Conservation (phyloP, 2,797 vertebrate species). For the Xerus rutilus region DNA sequence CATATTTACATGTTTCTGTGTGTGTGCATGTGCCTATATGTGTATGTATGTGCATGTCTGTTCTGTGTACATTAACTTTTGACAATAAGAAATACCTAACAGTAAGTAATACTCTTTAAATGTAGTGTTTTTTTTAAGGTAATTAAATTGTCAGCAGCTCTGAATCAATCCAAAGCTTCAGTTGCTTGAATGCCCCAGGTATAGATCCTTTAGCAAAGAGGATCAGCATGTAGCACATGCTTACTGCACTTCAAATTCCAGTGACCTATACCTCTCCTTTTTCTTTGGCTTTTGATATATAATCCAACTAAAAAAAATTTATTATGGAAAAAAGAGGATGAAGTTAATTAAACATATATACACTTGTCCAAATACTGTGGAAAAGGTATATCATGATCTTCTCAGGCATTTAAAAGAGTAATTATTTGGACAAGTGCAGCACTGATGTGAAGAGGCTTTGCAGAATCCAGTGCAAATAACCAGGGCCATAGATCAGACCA, state of each 20-base stretch:
- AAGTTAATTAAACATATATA: background rate
- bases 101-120: background rate
- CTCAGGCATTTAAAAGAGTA: background rate
- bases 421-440: background rate
- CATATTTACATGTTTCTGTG: background rate
- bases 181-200: background rate
- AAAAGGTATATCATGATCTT: background rate
- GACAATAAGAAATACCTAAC: background rate
- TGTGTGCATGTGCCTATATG: background rate
- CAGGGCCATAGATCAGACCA: background rate
- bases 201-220: background rate
- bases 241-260: background rate
- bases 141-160: background rate
- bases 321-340: background rate
- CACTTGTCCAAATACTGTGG: background rate
- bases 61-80: background rate
- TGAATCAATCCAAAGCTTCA: background rate
- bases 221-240: background rate
- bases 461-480: background rate
- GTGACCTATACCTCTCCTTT: background rate
- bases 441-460: background rate
- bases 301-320: background rate
- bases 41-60: rapidly evolving
- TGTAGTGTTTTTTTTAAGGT: background rate
- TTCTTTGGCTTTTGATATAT: background rate